These are phyloP conservation scores for Lytechinus pictus DNA, from an alignment of 35 echinoderm and acorn worm species.

Conservation along the genomic window DNA sequence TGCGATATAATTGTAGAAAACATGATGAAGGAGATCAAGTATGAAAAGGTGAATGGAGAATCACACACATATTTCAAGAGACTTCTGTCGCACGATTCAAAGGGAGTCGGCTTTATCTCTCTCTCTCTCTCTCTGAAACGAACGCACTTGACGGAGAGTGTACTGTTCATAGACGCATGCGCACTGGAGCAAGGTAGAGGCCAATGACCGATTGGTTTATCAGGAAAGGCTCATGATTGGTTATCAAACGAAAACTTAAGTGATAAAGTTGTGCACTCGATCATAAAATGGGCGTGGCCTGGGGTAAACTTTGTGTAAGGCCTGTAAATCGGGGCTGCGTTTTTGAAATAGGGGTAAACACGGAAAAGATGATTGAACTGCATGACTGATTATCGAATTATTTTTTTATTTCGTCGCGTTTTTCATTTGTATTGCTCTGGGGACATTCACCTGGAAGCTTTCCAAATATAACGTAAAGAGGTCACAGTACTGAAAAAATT, in stretches of 20 bases:
- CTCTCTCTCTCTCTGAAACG: neutral
- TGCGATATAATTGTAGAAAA: neutral
- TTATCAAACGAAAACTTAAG: neutral
- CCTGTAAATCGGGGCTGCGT: neutral
- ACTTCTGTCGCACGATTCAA: neutral
- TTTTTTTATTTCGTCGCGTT: no score
- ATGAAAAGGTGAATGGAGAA: neutral
- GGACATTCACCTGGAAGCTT: no score
- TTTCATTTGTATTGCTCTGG: no score
- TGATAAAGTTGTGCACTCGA: neutral
- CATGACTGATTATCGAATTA: no score
- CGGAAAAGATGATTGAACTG: no score
- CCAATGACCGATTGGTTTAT: constrained; percentile 22
- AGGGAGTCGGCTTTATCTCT: neutral
- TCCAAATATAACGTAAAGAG: no score
- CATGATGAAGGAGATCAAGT: neutral
- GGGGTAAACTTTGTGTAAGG: neutral
- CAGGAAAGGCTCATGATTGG: neutral
- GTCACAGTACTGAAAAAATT: no score
- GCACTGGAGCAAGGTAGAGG: neutral
- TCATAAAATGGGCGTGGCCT: constrained; percentile 6
- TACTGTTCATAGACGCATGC: neutral
- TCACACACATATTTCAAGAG: neutral
- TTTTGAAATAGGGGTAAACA: no score
- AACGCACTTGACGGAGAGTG: neutral